Base-by-base conservation (phyloP, 2,113 vertebrate species). In the Ondatra zibethicus region DNA sequence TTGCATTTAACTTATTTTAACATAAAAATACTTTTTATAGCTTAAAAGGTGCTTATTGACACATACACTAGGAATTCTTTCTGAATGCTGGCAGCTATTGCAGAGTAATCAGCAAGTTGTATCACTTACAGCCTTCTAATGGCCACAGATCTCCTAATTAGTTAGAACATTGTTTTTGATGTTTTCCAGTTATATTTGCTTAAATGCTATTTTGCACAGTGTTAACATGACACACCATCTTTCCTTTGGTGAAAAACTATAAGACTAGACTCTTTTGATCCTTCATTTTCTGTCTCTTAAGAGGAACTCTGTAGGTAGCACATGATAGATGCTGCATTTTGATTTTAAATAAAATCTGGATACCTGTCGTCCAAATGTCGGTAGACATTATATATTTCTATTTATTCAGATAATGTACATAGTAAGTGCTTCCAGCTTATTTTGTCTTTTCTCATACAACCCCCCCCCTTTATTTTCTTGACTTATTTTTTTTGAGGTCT, bases 121-220 rank as follows among this genome's bases (percentile, higher is more conserved):
- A 91, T 78, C 55, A 47, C 78, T 95, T 78, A 91, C 88, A 66
- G 95, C 73, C 91, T 88, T 96, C 63, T 96, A 95, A 84, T 92
- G 92, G 88, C 88, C 36, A 45, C 95, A 25, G 27, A 55, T 82
- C 21, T 96, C 11, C 55, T 98, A 97, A 97, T 98, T 96, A 97
- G 91, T 77, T 98, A 11, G 63, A 81, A 45, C 50, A 76, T 96
- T 42, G 5, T 52, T 84, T 80, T 89, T 76, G 73, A n/a, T 73
- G 55, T 58, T 27, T 63, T 19, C 63, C 87, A 61, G 58, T 80
- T 94, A 33, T 75, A 45, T 72, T 88, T 84, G 50, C 23, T 73
- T 88, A 88, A 94, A 85, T 95, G n/a, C 39, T 91, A 7, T 7
- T 45, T 75, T 93, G n/a, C 78, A 52, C 29, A 77, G 27, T 88